phyloP scores from a whole-genome alignment of 1,140 invertebrate genomes.

The Tetramorium simillimum region DNA sequence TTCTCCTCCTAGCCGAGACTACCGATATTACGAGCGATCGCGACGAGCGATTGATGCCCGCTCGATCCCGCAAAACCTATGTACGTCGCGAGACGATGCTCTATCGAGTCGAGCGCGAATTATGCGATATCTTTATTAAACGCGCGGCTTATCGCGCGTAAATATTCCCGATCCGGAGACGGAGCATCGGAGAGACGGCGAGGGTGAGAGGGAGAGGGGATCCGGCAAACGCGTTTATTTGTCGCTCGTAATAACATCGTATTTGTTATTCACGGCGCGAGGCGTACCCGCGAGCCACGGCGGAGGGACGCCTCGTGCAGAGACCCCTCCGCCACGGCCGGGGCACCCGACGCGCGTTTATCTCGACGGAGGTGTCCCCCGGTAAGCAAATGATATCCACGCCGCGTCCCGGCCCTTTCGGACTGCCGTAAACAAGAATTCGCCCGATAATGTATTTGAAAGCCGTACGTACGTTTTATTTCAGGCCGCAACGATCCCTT shows the following conservation, averaged over 20 bases:
- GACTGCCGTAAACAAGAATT: conserved; percentile 74
- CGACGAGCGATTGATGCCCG: neutral
- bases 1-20: neutral
- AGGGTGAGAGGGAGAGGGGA: neutral
- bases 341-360: conserved; percentile 42
- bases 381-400: conserved; percentile 66
- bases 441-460: conserved; percentile 75
- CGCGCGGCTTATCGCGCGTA: conserved; percentile 53
- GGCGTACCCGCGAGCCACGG: neutral
- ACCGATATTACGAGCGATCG: neutral
- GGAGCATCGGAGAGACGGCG: neutral
- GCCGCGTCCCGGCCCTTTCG: conserved; percentile 57
- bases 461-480: conserved; percentile 70
- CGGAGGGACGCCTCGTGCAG: neutral
- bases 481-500: conserved; percentile 63
- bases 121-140: conserved; percentile 45
- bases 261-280: conserved; percentile 66
- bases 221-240: conserved; percentile 62
- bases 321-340: neutral
- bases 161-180: conserved; percentile 6
- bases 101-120: conserved; percentile 5
- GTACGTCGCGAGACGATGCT: neutral
- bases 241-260: conserved; percentile 67
- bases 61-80: neutral
- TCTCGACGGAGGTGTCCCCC: conserved; percentile 23